Evolutionary conservation across 2,797 vertebrate species (phyloP), one percentile per base, ranked within the genome.

Genomic region (Strix occidentalis): DNA sequence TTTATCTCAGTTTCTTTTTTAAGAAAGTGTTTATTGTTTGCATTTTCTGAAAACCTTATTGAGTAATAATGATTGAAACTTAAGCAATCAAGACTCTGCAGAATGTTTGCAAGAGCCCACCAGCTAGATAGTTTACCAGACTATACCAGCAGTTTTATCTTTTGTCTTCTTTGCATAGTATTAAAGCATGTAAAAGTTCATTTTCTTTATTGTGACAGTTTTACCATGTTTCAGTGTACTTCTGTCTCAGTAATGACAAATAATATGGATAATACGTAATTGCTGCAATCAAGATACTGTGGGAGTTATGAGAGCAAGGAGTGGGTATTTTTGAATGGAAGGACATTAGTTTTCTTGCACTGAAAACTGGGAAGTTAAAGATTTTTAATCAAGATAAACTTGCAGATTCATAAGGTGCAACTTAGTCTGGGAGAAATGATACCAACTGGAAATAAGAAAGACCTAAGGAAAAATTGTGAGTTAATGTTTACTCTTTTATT

Each of bases 311-410:
- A 91, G 95, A 83, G 69, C 85, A 58, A 91, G 61, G 51, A 45
- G 60, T 9, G 15, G 92, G 84, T 93, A 25, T 93, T 96, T 95
- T 68, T 84, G 58, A 84, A 53, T 85, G 89, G 90, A 66, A 95
- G 76, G 95, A 96, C 97, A 16, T 96, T 88, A 78, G 90, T 70
- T 98, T 97, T 91, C 97, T 95, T 93, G 89, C 94, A 63, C 66
- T 93, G 96, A 87, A 97, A 96, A 89, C 70, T 16, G 35, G 96
- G 96, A 96, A 64, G 95, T 95, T 94, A 90, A 97, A 98, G 98
- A 97, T 98, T 98, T 96, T 97, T 96, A 97, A 98, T 98, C 97
- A 97, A 98, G 98, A 98, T 98, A 98, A 98, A 97, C 91, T 89
- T 94, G 79, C 88, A 96, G 94, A 97, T 97, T 96, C 97, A 81